phyloP scores from a whole-genome alignment of 2,797 vertebrate genomes.

The Brachymystax lenok region DNA sequence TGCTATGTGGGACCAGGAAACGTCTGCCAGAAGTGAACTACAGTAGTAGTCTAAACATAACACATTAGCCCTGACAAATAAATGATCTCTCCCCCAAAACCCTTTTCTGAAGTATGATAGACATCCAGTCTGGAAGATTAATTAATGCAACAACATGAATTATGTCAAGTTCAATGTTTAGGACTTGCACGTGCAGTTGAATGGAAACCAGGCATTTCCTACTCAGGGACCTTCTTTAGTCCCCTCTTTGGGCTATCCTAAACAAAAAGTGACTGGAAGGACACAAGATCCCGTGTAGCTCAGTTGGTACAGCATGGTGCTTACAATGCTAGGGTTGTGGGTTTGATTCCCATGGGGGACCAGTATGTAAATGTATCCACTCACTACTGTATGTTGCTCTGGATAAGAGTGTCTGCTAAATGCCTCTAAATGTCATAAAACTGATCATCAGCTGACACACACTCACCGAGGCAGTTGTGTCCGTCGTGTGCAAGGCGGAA shows the following conservation, averaged over 20 bases:
- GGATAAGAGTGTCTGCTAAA: conserved; percentile 2
- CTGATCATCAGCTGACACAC: conserved; percentile 8
- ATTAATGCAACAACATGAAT: conserved; percentile 51
- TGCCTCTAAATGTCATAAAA: conserved; percentile 13
- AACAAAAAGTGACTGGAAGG: no score
- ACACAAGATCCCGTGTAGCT: neutral
- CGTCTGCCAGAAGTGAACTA: conserved; percentile 31
- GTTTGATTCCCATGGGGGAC: no score
- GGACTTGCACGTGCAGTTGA: conserved; percentile 38
- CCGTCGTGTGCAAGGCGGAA: conserved; percentile 95
- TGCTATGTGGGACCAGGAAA: conserved; percentile 44
- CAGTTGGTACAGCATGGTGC: neutral
- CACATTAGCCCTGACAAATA: conserved; percentile 32
- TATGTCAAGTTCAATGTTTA: conserved; percentile 33
- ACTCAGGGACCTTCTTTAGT: conserved; percentile 30
- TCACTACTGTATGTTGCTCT: no score
- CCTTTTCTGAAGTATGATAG: conserved; percentile 48
- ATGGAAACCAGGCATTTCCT: conserved; percentile 19
- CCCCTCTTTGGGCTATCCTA: neutral
- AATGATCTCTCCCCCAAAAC: conserved; percentile 37
- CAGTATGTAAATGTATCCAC: no score
- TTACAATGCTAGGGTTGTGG: no score
- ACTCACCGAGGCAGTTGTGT: conserved; percentile 97
- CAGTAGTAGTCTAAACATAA: conserved; percentile 37
- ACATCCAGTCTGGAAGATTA: conserved; percentile 18